These are phyloP conservation scores for Glomeris marginata DNA, from an alignment of 2,888 invertebrate species.

Conservation along the genomic window DNA sequence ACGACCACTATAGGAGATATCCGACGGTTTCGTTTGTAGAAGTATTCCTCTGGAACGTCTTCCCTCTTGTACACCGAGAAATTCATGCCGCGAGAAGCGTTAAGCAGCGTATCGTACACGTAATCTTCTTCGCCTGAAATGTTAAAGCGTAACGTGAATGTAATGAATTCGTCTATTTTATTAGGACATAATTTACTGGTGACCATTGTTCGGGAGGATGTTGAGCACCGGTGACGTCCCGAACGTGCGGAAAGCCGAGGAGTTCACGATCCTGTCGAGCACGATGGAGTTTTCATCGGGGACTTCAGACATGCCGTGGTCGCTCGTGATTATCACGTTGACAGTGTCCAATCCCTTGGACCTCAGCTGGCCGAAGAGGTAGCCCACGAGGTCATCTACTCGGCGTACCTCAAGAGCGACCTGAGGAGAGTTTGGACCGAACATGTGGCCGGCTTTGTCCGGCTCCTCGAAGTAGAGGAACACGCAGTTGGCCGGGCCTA, in stretches of 20 bases:
- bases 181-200: not conserved
- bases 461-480: conserved; percentile 17
- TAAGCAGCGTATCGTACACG: conserved; percentile 11
- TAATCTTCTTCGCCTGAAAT: conserved; percentile 10
- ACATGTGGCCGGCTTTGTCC: conserved; percentile 15
- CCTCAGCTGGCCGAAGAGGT: conserved; percentile 38
- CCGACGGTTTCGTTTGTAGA: conserved; percentile 43
- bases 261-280: conserved; percentile 37
- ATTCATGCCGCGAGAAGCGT: conserved; percentile 6
- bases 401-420: conserved; percentile 20
- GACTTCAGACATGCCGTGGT: conserved; percentile 53
- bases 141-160: not conserved
- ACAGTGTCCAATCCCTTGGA: conserved; percentile 37
- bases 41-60: conserved; percentile 44
- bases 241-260: conserved; percentile 34
- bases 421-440: conserved; percentile 34
- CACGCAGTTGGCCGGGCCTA: conserved; percentile 16
- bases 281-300: conserved; percentile 39
- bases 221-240: conserved; percentile 43
- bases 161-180: not conserved
- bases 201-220: conserved; percentile 43
- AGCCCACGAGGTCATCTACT: conserved; percentile 40
- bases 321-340: conserved; percentile 52
- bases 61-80: conserved; percentile 39
- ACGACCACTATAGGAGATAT: conserved; percentile 45